A percentile compares a stretch with the other conserved stretches of the same genome.
phyloP scores from a whole-genome alignment of 2,797 vertebrate species.

The Perdix hodgsoniae region DNA sequence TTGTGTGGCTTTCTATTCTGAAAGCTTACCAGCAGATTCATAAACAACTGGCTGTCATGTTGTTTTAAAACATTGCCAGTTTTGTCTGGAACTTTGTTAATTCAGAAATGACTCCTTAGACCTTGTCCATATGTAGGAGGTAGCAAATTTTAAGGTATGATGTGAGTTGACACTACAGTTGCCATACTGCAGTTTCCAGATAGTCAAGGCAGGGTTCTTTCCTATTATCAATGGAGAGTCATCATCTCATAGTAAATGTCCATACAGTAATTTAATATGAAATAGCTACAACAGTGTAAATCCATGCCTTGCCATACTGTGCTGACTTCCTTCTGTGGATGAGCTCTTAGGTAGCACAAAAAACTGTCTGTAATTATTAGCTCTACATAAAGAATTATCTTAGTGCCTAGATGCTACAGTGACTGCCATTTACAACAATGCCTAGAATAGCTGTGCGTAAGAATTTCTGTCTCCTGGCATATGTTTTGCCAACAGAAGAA shows the following conservation, averaged over 20 bases:
- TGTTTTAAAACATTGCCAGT: slow-evolving; percentile 69
- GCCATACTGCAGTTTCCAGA: background rate
- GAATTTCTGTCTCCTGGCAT: background rate
- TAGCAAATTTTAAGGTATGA: accelerated
- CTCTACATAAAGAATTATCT: slow-evolving; percentile 42
- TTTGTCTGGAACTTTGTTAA: slow-evolving; percentile 30
- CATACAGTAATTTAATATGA: background rate
- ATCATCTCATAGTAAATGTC: background rate
- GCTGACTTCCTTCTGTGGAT: background rate
- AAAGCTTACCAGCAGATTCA: slow-evolving; percentile 57
- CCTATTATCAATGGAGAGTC: background rate
- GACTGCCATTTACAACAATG: slow-evolving; percentile 62
- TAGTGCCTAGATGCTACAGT: slow-evolving; percentile 69
- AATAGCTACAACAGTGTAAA: background rate
- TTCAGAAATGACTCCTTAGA: slow-evolving; percentile 8
- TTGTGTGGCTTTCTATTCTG: slow-evolving; percentile 65
- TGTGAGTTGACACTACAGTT: background rate
- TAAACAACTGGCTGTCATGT: slow-evolving; percentile 56
- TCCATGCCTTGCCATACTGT: background rate
- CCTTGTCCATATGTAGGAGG: slow-evolving; percentile 23
- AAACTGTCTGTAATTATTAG: slow-evolving; percentile 18
- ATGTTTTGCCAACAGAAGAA: background rate
- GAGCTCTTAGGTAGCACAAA: background rate
- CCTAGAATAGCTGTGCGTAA: background rate
- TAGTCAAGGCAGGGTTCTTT: background rate